Evolutionary conservation across 2,113 vertebrate genomes (phyloP).

Genomic region (Hemicordylus capensis): DNA sequence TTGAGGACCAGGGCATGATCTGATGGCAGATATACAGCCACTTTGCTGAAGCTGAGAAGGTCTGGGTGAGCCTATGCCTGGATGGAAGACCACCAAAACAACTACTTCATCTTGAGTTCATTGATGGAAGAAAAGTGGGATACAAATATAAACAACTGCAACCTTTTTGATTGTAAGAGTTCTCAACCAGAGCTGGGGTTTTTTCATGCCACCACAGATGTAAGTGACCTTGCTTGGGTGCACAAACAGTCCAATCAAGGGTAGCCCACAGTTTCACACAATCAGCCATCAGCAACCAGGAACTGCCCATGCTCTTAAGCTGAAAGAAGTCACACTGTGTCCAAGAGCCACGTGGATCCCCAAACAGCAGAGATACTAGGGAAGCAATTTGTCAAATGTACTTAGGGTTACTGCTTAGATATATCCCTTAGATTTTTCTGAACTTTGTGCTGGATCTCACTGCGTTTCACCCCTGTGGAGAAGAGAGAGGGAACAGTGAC

Average conservation of each 20-base stretch:
- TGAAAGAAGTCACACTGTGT: not conserved
- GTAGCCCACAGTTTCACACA: not conserved
- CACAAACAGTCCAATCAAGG: not conserved
- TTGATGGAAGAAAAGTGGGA: too few relatives aligned
- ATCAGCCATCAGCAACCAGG: not conserved
- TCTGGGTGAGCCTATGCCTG: too few relatives aligned
- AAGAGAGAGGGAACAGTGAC: too few relatives aligned
- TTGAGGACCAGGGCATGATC: too few relatives aligned
- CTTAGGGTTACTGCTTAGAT: not conserved
- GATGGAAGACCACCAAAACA: too few relatives aligned
- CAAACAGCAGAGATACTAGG: not conserved
- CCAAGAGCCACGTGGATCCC: not conserved
- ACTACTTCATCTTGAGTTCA: too few relatives aligned
- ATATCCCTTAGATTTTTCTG: not conserved
- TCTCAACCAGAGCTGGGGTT: not conserved
- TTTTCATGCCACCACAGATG: not conserved
- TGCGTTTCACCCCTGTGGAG: not conserved
- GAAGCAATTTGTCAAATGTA: not conserved
- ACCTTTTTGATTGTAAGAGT: not conserved
- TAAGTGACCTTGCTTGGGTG: not conserved
- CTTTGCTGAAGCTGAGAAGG: too few relatives aligned
- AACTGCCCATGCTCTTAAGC: not conserved
- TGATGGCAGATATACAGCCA: too few relatives aligned
- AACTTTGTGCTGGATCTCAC: not conserved
- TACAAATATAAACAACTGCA: too few relatives aligned